phyloP scores from a whole-genome alignment of 2,113 vertebrate species.

The Lophotis ruficrista region DNA sequence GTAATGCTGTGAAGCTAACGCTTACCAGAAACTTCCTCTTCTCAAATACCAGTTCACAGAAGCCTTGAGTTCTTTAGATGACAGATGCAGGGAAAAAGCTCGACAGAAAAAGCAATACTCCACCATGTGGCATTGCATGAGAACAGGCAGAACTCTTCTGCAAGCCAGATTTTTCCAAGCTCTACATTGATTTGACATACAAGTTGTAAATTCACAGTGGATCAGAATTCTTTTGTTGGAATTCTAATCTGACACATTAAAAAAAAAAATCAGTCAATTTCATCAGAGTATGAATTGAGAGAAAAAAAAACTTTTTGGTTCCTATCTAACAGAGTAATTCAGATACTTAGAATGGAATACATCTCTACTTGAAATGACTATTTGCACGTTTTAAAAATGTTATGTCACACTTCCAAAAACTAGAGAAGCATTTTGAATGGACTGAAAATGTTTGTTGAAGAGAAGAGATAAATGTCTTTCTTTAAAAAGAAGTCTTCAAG shows the following conservation, averaged over 20 bases:
- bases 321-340: background rate
- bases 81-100: background rate
- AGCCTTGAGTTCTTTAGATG: background rate
- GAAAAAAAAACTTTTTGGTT: background rate
- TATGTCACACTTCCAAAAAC: background rate
- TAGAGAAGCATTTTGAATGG: background rate
- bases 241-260: background rate
- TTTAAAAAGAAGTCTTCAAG: background rate
- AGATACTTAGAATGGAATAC: background rate
- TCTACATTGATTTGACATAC: background rate
- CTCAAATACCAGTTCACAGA: background rate
- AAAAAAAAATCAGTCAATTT: background rate
- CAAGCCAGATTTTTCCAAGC: background rate
- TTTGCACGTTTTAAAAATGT: background rate
- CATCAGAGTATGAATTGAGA: background rate
- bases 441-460: background rate
- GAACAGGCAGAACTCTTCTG: background rate
- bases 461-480: background rate
- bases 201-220: background rate
- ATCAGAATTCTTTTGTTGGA: background rate
- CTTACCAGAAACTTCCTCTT: background rate
- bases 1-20: background rate
- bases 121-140: slow-evolving; percentile 73
- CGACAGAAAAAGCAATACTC: slow-evolving; percentile 75
- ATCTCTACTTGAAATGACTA: background rate